phyloP scores from a whole-genome alignment of 2,888 invertebrate genomes.

The Cantharis nigra region DNA sequence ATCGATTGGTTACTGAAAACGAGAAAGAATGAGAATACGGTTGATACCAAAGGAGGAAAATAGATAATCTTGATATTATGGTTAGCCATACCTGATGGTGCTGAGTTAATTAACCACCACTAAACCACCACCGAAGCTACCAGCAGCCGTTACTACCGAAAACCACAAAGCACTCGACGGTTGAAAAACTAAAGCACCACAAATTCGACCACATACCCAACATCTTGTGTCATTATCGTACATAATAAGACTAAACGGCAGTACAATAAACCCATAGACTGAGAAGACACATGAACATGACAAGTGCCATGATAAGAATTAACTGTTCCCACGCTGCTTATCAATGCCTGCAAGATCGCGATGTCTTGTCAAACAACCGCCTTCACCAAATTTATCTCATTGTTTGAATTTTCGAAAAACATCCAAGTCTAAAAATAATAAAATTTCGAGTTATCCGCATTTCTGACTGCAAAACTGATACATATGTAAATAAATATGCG shows the following conservation, averaged over 20 bases:
- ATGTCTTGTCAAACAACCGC: conserved; percentile 34
- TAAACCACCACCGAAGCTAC: background rate
- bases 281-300: conserved; percentile 39
- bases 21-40: background rate
- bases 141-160: background rate
- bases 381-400: conserved; percentile 4
- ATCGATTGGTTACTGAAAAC: background rate
- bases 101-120: background rate
- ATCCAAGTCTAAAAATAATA: too few relatives aligned
- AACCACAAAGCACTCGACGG: background rate
- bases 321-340: conserved; percentile 38
- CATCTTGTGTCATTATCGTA: background rate
- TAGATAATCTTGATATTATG: background rate
- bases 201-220: background rate
- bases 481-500: background rate
- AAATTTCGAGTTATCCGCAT: background rate
- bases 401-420: background rate
- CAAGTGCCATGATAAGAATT: conserved; percentile 38
- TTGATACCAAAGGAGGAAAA: background rate
- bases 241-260: background rate
- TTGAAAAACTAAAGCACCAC: background rate
- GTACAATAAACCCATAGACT: background rate
- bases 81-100: background rate
- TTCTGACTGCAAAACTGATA: background rate
- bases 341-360: conserved; percentile 30